A percentile compares a stretch with the other conserved stretches of the same genome.
Conservation (phyloP, 2,113 vertebrate genomes). For the human (Homo sapiens) region GRCh38 chr3:71524501-71525000, state of each 20-base stretch:
- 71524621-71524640: conserved; percentile 89
- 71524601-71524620: conserved; percentile 90
- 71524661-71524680: conserved; percentile 86
- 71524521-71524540: conserved; percentile 85
- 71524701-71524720: conserved; percentile 74
- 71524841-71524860: conserved; percentile 96
- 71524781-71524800: conserved; percentile 89
- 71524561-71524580: conserved; percentile 88
- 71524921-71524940: conserved; percentile 99
- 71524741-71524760: conserved; percentile 78
- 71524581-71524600: conserved; percentile 88
- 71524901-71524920: conserved; percentile 99
- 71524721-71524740: conserved; percentile 78
- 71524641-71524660: conserved; percentile 90
- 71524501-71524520: conserved; percentile 82
- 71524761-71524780: conserved; percentile 83
- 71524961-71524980: conserved; percentile 98
- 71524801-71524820: conserved; percentile 95
- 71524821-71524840: conserved; percentile 91
- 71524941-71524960: conserved; percentile 99
- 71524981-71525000: conserved; percentile 99
- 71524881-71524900: conserved; percentile 99
- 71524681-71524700: conserved; percentile 82
- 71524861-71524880: conserved; percentile 99
- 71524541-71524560: conserved; percentile 74